phyloP scores from a whole-genome alignment of 2,113 vertebrate genomes.

The Notarius lentiginosus region DNA sequence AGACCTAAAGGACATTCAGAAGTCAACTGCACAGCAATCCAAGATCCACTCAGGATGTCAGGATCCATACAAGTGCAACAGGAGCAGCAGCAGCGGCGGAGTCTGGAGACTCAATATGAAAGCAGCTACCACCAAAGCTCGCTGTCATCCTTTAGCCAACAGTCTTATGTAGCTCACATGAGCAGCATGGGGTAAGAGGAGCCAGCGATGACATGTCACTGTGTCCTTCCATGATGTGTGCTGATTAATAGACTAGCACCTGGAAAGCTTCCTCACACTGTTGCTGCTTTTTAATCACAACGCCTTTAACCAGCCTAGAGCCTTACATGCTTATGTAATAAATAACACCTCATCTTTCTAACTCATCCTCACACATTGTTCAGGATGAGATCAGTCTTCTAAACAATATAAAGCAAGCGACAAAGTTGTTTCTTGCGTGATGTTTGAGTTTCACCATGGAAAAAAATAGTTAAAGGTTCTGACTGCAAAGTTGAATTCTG shows the following conservation, averaged over 20 bases:
- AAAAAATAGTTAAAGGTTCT: too few relatives aligned
- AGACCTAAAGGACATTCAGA: slow-evolving; percentile 54
- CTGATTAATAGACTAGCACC: slow-evolving; percentile 29
- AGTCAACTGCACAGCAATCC: slow-evolving; percentile 50
- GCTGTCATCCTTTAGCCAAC: slow-evolving; percentile 76
- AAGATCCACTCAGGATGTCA: slow-evolving; percentile 78
- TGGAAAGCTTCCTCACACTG: slow-evolving; percentile 9
- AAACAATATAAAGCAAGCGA: neutral
- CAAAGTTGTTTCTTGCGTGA: neutral
- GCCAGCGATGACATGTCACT: slow-evolving; percentile 8
- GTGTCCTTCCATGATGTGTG: slow-evolving; percentile 31
- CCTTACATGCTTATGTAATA: slow-evolving; percentile 12
- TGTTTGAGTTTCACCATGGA: neutral
- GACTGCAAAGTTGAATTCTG: too few relatives aligned
- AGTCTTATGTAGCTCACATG: slow-evolving; percentile 61
- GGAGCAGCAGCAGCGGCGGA: slow-evolving; percentile 64
- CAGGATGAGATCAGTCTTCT: too few relatives aligned
- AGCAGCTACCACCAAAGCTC: slow-evolving; percentile 77
- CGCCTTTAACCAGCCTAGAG: neutral
- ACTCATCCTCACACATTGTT: neutral
- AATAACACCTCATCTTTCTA: slow-evolving; percentile 16
- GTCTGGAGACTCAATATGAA: slow-evolving; percentile 79
- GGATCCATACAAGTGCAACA: slow-evolving; percentile 76
- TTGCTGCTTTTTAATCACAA: slow-evolving; percentile 30
- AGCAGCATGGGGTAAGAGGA: slow-evolving; percentile 72